Conservation (phyloP, 2,113 vertebrate species). For the Ellobius talpinus region DNA sequence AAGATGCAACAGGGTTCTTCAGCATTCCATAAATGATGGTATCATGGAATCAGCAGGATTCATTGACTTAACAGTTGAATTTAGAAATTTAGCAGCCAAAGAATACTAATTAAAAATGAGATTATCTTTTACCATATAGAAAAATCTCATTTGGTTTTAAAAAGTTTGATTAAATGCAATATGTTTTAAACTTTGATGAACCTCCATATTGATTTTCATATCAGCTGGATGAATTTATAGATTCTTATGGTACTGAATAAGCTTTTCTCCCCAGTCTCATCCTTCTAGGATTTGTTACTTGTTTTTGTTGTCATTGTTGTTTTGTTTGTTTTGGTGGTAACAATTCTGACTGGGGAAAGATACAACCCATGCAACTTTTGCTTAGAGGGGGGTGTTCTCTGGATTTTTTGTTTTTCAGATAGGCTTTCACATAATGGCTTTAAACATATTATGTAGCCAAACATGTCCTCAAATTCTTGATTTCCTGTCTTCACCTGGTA, state of each 20-base stretch:
- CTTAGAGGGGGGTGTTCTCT: background rate
- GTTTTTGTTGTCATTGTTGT: background rate
- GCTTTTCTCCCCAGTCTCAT: background rate
- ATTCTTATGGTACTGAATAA: background rate
- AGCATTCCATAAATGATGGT: background rate
- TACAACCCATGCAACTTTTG: background rate
- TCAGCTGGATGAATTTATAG: background rate
- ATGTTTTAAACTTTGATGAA: background rate
- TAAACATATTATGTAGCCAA: background rate
- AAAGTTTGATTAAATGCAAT: conserved; percentile 21
- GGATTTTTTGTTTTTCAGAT: background rate
- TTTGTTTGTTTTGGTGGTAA: no score
- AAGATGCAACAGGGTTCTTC: background rate
- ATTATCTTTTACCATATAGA: background rate
- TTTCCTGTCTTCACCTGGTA: background rate
- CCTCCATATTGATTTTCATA: background rate
- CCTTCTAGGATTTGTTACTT: background rate
- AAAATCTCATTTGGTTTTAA: background rate
- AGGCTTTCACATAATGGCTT: background rate
- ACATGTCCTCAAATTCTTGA: background rate
- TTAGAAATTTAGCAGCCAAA: background rate
- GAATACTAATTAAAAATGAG: background rate
- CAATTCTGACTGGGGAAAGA: background rate
- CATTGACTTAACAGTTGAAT: background rate
- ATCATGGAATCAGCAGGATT: background rate